Percentiles rank a stretch among this genome's conserved stretches.
Evolutionary conservation across 2,888 invertebrate genomes (phyloP).

Genomic region (Zhuqinia jingwanae): DNA sequence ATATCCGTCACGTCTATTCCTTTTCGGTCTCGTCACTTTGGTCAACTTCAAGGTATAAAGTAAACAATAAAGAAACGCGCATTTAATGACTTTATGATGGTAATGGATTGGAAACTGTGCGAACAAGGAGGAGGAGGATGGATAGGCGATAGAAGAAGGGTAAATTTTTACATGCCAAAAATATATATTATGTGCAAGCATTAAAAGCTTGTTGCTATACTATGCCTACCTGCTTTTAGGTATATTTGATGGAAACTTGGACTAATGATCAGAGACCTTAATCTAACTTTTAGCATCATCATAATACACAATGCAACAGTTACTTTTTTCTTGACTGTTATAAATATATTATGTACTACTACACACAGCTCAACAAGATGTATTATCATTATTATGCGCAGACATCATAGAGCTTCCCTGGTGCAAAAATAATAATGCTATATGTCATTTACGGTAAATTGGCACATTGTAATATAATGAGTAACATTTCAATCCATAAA

Average conservation of each 20-base stretch:
- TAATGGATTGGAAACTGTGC: not conserved
- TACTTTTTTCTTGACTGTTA: not conserved
- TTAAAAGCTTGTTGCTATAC: not conserved
- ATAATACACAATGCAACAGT: not conserved
- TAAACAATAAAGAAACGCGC: slow-evolving; percentile 50
- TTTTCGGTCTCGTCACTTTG: slow-evolving; percentile 61
- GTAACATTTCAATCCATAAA: slow-evolving; percentile 50
- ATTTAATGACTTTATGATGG: slow-evolving; percentile 56
- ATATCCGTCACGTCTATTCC: slow-evolving; percentile 60
- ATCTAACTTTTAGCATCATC: slow-evolving; percentile 1
- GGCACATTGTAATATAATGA: slow-evolving; percentile 44
- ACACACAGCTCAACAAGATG: too few relatives aligned
- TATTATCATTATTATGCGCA: not conserved
- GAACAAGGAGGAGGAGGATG: too few relatives aligned
- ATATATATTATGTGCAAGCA: not conserved
- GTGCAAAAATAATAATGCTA: slow-evolving; percentile 21
- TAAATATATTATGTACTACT: not conserved
- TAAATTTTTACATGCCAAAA: slow-evolving; percentile 10
- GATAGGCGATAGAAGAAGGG: slow-evolving; percentile 28
- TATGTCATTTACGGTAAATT: slow-evolving; percentile 55
- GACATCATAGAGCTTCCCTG: not conserved
- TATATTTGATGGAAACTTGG: not conserved
- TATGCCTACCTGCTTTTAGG: not conserved
- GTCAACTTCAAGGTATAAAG: slow-evolving; percentile 33
- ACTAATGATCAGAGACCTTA: slow-evolving; percentile 38